These are phyloP conservation scores for Zapus hudsonius DNA, from an alignment of 2,113 vertebrate genomes.

Conservation along the genomic window DNA sequence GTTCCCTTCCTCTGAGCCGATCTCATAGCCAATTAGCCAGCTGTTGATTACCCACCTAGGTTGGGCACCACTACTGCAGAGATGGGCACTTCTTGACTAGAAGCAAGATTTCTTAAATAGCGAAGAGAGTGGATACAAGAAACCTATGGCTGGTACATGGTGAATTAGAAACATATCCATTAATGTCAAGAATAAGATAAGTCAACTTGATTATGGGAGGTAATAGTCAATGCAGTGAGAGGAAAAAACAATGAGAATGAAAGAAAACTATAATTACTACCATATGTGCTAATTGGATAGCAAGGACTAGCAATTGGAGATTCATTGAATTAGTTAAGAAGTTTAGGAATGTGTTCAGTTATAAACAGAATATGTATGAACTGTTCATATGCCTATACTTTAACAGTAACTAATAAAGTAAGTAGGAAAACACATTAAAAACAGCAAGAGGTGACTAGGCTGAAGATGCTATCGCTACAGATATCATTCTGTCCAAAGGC, in stretches of 20 bases:
- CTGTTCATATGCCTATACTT: not conserved
- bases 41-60: too few species aligned
- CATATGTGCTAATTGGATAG: not conserved
- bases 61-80: too few species aligned
- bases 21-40: too few species aligned
- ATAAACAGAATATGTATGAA: not conserved
- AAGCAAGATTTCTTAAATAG: slow-evolving; percentile 19
- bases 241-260: not conserved
- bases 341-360: not conserved
- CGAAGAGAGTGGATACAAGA: not conserved
- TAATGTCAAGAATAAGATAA: slow-evolving; percentile 28
- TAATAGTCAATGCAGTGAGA: not conserved
- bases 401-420: slow-evolving; percentile 32
- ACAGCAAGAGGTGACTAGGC: not conserved
- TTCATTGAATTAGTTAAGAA: slow-evolving; percentile 11
- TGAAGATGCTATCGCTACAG: not conserved
- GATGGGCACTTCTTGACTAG: too few species aligned
- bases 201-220: not conserved
- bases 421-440: not conserved
- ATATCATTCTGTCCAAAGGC: not conserved
- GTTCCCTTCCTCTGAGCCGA: too few species aligned
- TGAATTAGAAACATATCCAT: not conserved
- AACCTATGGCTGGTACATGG: not conserved
- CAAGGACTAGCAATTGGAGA: not conserved
- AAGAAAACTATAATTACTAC: not conserved